These are phyloP conservation scores for Dynastes hyllus DNA, from an alignment of 2,888 invertebrate genomes.

Conservation along the genomic window DNA sequence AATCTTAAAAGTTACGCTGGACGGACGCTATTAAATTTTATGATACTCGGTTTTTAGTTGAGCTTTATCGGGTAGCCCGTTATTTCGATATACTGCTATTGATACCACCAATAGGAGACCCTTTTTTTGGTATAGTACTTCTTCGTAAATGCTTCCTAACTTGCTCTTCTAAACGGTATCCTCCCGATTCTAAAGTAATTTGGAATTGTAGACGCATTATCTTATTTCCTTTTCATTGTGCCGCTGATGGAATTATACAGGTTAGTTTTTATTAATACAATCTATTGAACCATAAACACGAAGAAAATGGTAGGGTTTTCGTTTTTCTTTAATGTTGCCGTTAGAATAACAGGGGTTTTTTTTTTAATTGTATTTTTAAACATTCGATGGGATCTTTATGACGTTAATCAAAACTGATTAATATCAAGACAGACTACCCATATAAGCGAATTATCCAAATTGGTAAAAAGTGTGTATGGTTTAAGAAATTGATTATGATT, in stretches of 20 bases:
- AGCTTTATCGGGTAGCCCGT: background rate
- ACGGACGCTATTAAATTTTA: conserved; percentile 29
- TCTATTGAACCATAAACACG: too few species aligned
- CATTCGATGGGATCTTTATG: too few species aligned
- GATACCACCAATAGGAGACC: background rate
- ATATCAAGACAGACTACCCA: too few species aligned
- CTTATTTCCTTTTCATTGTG: background rate
- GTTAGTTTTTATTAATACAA: too few species aligned
- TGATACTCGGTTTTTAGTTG: background rate
- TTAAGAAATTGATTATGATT: too few species aligned
- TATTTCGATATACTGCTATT: background rate
- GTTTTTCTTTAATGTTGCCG: too few species aligned
- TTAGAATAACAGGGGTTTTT: too few species aligned
- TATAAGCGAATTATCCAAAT: too few species aligned
- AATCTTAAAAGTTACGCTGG: conserved; percentile 3
- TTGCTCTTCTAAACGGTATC: background rate
- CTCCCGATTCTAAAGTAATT: background rate
- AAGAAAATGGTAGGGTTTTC: too few species aligned
- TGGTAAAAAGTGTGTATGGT: too few species aligned
- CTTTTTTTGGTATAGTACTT: conserved; percentile 3
- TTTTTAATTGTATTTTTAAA: too few species aligned
- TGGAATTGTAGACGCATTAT: background rate
- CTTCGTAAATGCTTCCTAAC: background rate
- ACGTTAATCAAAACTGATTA: too few species aligned
- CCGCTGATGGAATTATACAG: background rate